phyloP scores from a whole-genome alignment of 2,888 invertebrate species.

The Lamellibrachia columna region DNA sequence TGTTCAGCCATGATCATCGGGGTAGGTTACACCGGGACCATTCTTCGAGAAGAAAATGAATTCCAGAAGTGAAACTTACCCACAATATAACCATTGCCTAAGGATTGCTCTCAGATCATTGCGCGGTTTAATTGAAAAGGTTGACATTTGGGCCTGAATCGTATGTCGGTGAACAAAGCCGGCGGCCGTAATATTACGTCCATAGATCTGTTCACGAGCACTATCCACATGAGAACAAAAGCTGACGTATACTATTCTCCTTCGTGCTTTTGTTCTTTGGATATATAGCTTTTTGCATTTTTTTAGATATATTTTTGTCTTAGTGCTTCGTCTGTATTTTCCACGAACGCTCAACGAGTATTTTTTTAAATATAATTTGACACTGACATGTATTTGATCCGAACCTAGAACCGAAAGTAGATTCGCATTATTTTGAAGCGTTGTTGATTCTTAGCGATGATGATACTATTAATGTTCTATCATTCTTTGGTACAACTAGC shows the following conservation, averaged over 20 bases:
- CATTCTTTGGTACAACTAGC: neutral
- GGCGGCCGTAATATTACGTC: neutral
- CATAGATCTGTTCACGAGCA: neutral
- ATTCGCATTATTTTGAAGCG: neutral
- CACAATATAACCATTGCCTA: neutral
- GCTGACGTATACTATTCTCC: neutral
- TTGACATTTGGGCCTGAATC: constrained; percentile 2
- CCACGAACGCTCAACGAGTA: neutral
- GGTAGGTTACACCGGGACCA: neutral
- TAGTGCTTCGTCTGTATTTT: neutral
- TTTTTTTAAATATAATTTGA: neutral
- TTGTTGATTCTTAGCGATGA: neutral
- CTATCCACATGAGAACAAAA: neutral
- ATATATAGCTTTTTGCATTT: neutral
- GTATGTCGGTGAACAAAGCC: neutral
- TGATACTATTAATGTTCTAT: neutral
- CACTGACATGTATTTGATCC: neutral
- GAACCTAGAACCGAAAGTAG: neutral
- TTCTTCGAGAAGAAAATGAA: neutral
- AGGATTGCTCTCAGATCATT: neutral
- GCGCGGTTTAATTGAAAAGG: neutral
- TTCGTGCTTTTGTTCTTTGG: neutral
- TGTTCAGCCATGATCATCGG: too few species aligned
- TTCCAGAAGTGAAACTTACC: neutral
- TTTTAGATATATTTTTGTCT: neutral